A percentile compares a stretch with the other conserved stretches of the same genome.
These are phyloP conservation scores for Aeoliscus strigatus DNA, from an alignment of 2,797 vertebrate species.

Conservation along the genomic window DNA sequence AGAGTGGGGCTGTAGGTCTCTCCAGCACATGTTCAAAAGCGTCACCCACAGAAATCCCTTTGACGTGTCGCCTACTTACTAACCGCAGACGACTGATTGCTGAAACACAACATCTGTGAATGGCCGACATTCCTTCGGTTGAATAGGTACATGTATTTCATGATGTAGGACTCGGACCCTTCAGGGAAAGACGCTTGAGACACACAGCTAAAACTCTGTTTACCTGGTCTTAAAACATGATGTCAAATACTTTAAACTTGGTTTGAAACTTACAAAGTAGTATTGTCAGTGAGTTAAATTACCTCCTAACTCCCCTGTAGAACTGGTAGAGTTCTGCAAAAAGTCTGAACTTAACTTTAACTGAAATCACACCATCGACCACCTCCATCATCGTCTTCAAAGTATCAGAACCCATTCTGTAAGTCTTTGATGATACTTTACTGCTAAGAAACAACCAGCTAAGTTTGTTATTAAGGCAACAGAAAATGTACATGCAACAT, in stretches of 20 bases:
- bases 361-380: no score
- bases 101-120: constrained; percentile 12
- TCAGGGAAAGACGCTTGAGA: constrained; percentile 27
- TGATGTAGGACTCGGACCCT: constrained; percentile 13
- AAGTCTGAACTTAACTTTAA: not conserved
- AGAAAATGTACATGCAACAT: constrained; percentile 31
- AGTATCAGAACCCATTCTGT: not conserved
- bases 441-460: constrained; percentile 7
- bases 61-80: constrained; percentile 3
- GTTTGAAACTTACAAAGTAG: not conserved
- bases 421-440: constrained; percentile 14
- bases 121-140: constrained; percentile 31
- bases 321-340: not conserved
- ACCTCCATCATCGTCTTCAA: not conserved
- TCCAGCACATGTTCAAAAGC: constrained; percentile 4
- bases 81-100: not conserved
- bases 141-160: no score
- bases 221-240: constrained; percentile 16
- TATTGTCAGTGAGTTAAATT: not conserved
- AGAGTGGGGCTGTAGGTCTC: not conserved
- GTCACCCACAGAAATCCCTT: not conserved
- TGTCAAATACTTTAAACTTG: constrained; percentile 12
- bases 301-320: not conserved
- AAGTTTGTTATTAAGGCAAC: constrained; percentile 17
- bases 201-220: constrained; percentile 33